A percentile compares a stretch with the other conserved stretches of the same genome.
These are phyloP conservation scores for Allobates femoralis DNA, from an alignment of 2,797 vertebrate species.

Conservation along the genomic window DNA sequence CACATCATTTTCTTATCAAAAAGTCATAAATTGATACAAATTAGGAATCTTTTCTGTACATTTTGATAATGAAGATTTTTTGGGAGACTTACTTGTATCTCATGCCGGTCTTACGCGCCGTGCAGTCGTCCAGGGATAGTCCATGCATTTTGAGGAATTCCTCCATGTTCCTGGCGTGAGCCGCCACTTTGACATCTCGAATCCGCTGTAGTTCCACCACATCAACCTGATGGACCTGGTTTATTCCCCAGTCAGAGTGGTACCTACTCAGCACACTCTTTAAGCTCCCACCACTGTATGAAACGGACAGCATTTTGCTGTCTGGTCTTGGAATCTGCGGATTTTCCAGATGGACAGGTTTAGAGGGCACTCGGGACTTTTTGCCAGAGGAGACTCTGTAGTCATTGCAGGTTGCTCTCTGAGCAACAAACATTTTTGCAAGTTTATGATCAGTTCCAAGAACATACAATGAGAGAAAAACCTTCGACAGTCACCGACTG, in stretches of 20 bases:
- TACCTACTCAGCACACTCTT: conserved; percentile 92
- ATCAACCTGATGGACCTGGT: conserved; percentile 82
- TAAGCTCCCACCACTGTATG: conserved; percentile 96
- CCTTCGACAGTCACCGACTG: not conserved
- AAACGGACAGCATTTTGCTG: conserved; percentile 95
- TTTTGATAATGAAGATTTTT: not conserved
- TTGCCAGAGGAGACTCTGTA: conserved; percentile 66
- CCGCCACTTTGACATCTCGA: conserved; percentile 88
- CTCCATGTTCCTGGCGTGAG: conserved; percentile 93
- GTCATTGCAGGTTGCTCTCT: conserved; percentile 66
- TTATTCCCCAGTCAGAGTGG: conserved; percentile 92
- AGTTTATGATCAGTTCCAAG: not conserved
- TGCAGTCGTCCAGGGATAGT: conserved; percentile 90
- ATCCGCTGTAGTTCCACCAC: conserved; percentile 89
- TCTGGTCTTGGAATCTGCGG: conserved; percentile 79
- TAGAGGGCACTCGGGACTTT: conserved; percentile 63
- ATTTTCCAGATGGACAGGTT: conserved; percentile 79
- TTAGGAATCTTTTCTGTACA: not conserved
- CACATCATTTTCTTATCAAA: too few species aligned
- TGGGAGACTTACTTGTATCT: conserved; percentile 92
- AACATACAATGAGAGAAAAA: not conserved
- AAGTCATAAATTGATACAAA: too few species aligned
- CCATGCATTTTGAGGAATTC: conserved; percentile 97
- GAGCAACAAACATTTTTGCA: conserved; percentile 76
- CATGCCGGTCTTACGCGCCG: conserved; percentile 93